A percentile compares a stretch with the other conserved stretches of the same genome.
phyloP scores from a whole-genome alignment of 1,140 invertebrate species.

The Littorina saxatilis region DNA sequence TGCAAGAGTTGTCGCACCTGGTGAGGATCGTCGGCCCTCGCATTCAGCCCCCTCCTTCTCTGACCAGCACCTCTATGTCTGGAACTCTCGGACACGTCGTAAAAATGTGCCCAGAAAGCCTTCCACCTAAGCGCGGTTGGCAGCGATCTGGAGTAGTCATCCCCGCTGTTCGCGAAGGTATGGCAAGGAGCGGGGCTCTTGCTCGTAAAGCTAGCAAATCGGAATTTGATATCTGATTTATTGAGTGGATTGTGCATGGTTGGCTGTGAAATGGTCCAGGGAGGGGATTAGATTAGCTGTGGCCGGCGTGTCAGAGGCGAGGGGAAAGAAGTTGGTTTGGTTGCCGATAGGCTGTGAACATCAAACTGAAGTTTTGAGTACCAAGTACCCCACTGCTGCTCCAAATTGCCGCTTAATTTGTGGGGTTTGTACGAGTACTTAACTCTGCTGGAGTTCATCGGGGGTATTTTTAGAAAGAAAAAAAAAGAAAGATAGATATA shows the following conservation, averaged over 20 bases:
- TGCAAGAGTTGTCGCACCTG: slow-evolving; percentile 12
- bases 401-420: too few species aligned
- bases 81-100: too few species aligned
- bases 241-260: slow-evolving; percentile 1
- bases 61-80: not conserved
- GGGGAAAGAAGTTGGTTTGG: not conserved
- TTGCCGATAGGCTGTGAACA: not conserved
- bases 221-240: slow-evolving; percentile 1
- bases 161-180: not conserved
- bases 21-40: slow-evolving; percentile 6
- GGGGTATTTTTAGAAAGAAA: too few species aligned
- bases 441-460: not conserved
- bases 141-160: not conserved
- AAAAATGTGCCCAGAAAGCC: too few species aligned
- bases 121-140: not conserved
- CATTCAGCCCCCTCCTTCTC: not conserved
- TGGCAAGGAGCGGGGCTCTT: not conserved
- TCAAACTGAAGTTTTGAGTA: not conserved
- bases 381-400: too few species aligned
- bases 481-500: not conserved
- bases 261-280: not conserved
- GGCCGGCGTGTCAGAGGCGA: not conserved
- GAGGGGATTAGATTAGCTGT: not conserved
- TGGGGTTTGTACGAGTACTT: too few species aligned
- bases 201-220: slow-evolving; percentile 2